These are phyloP conservation scores for Abramis brama DNA, from an alignment of 2,113 vertebrate species.

Conservation along the genomic window DNA sequence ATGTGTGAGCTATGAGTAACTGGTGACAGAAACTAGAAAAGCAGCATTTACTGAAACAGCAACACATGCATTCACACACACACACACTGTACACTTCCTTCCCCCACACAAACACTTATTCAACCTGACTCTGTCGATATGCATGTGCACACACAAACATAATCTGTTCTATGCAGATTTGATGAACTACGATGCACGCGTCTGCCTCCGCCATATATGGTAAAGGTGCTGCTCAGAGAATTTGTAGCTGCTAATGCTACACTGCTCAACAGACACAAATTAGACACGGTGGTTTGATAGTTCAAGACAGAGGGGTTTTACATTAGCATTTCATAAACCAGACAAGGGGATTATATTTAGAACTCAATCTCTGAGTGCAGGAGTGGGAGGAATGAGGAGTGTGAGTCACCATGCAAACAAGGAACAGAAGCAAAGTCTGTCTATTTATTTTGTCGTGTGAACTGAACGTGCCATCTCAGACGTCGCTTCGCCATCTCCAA, in stretches of 20 bases:
- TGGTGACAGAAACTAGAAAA: conserved; percentile 1
- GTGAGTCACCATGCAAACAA: conserved; percentile 47
- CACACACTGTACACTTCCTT: conserved; percentile 45
- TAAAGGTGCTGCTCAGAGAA: background rate
- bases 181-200: background rate
- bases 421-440: conserved; percentile 9
- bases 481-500: background rate
- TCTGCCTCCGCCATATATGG: conserved; percentile 41
- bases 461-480: background rate
- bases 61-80: background rate
- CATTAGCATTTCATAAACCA: conserved; percentile 17
- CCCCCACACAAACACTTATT: conserved; percentile 44
- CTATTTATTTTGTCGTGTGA: conserved; percentile 20
- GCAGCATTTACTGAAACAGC: conserved; percentile 28
- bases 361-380: conserved; percentile 26
- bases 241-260: background rate
- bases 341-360: conserved; percentile 41
- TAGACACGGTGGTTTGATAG: background rate
- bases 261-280: background rate
- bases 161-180: conserved; percentile 33
- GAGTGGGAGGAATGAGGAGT: background rate
- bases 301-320: background rate
- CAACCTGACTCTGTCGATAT: conserved; percentile 16
- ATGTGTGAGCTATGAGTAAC: background rate
- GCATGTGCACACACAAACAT: conserved; percentile 13